Conservation (phyloP, 2,888 invertebrate species). For the Fragum whitleyi region DNA sequence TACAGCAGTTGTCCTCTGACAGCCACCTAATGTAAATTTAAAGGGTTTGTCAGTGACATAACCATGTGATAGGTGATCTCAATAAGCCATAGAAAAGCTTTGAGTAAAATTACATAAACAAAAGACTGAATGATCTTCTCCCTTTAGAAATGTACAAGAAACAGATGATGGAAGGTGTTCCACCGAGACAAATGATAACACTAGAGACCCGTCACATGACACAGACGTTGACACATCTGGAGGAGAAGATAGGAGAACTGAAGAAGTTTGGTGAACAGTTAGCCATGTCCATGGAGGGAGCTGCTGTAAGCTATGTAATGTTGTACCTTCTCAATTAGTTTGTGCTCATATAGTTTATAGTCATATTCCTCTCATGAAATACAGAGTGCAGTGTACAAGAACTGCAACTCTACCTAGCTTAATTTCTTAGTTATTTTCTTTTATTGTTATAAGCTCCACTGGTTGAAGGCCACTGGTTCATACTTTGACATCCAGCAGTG, state of each 20-base stretch:
- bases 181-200: conserved; percentile 27
- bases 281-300: conserved; percentile 79
- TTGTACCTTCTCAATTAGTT: background rate
- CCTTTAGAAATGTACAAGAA: conserved; percentile 68
- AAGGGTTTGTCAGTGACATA: too few species aligned
- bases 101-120: too few species aligned
- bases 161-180: conserved; percentile 58
- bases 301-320: conserved; percentile 72
- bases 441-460: too few species aligned
- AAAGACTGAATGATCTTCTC: background rate
- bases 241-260: conserved; percentile 76
- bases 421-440: too few species aligned
- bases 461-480: too few species aligned
- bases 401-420: too few species aligned
- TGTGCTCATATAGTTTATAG: background rate
- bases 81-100: too few species aligned
- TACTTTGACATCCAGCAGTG: too few species aligned
- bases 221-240: conserved; percentile 71
- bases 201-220: conserved; percentile 64
- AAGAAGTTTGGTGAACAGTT: conserved; percentile 79
- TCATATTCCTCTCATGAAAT: background rate
- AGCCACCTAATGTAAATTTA: too few species aligned
- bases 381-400: too few species aligned
- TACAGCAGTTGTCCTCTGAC: too few species aligned
- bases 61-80: too few species aligned